Conservation (phyloP, 2,888 invertebrate species). For the Mycogona germanica region DNA sequence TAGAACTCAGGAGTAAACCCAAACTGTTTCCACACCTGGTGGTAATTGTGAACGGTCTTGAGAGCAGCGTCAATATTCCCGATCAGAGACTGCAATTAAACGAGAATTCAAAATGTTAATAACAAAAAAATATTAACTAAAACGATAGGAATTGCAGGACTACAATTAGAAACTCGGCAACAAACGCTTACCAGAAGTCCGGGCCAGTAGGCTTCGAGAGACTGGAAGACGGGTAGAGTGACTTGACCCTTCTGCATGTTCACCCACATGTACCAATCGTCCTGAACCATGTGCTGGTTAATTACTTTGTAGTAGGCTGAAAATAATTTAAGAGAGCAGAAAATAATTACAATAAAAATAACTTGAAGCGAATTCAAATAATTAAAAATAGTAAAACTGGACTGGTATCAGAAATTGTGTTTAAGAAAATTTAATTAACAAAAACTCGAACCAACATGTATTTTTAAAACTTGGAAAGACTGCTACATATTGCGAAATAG, state of each 20-base stretch:
- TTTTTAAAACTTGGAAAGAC: too few species aligned
- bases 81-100: conserved; percentile 36
- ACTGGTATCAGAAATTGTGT: too few species aligned
- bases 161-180: too few species aligned
- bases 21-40: conserved; percentile 92
- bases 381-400: too few species aligned
- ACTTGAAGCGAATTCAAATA: too few species aligned
- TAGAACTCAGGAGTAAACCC: conserved; percentile 98
- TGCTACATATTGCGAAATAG: too few species aligned
- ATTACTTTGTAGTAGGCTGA: conserved; percentile 37
- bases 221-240: conserved; percentile 95
- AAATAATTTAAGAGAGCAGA: not conserved
- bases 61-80: conserved; percentile 84
- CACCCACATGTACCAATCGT: conserved; percentile 99
- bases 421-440: too few species aligned
- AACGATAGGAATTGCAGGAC: not conserved
- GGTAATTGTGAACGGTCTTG: conserved; percentile 89
- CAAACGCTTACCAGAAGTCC: conserved; percentile 57
- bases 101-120: not conserved
- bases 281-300: conserved; percentile 54
- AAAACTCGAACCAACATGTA: too few species aligned
- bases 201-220: conserved; percentile 97
- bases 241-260: conserved; percentile 96
- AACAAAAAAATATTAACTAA: too few species aligned
- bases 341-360: too few species aligned